Conservation (phyloP, 2,888 invertebrate species). For the Peribatodes rhomboidaria region DNA sequence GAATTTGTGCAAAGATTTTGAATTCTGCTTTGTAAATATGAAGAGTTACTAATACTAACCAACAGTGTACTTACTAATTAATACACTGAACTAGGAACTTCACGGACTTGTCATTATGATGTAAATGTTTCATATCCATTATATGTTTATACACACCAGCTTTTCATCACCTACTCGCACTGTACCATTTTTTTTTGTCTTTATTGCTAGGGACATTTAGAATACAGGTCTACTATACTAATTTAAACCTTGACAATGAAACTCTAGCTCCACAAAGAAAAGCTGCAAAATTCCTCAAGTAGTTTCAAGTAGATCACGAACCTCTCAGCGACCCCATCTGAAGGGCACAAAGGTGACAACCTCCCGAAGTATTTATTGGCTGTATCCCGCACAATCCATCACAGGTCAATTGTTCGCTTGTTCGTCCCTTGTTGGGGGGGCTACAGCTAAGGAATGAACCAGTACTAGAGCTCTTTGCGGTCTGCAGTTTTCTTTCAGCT, state of each 20-base stretch:
- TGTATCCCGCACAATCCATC: slow-evolving; percentile 79
- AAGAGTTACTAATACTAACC: too few relatives aligned
- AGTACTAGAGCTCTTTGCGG: slow-evolving; percentile 28
- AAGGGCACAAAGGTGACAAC: slow-evolving; percentile 62
- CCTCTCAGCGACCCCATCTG: slow-evolving; percentile 36
- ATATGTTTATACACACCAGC: too few relatives aligned
- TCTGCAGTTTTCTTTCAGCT: too few relatives aligned
- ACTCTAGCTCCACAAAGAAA: not conserved
- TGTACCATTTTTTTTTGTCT: too few relatives aligned
- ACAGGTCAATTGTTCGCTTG: slow-evolving; percentile 73
- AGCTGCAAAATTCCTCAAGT: slow-evolving; percentile 19
- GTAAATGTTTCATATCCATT: too few relatives aligned
- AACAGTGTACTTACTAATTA: too few relatives aligned
- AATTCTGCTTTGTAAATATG: too few relatives aligned
- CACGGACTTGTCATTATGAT: too few relatives aligned
- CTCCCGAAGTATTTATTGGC: slow-evolving; percentile 74
- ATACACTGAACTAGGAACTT: too few relatives aligned
- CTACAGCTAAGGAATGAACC: slow-evolving; percentile 32
- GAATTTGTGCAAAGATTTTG: too few relatives aligned
- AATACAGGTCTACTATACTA: not conserved
- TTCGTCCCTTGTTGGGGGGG: slow-evolving; percentile 26
- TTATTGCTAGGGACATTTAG: too few relatives aligned
- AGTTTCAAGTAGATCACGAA: slow-evolving; percentile 41
- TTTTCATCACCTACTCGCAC: not conserved
- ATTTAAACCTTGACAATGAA: not conserved